Evolutionary conservation across 2,797 vertebrate species (phyloP), one percentile per base, ranked within the genome.

Genomic region (Eremophila alpestris): DNA sequence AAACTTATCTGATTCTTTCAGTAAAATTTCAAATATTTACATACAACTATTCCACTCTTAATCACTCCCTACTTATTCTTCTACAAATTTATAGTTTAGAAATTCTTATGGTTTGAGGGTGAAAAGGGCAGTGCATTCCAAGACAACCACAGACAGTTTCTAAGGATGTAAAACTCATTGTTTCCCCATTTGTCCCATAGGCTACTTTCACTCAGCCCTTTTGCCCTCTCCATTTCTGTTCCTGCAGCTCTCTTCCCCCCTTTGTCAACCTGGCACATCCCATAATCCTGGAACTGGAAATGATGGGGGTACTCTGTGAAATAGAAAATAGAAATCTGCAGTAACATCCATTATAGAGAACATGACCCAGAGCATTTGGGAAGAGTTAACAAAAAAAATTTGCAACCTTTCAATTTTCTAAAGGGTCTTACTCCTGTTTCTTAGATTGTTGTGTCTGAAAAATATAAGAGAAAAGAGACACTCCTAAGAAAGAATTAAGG

Each of bases 331-430:
- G 19, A 75, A 78, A 41, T 68, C 58, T 38, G 9, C 18, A 70
- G 17, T 30, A 46, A 74, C 12, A 52, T 8, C 12, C 13, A 4
- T 46, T 55, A 43, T 1, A 60, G 11, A 43, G 18, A 86, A 43
- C 1, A 2, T 13, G 36, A 65, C 8, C 0, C 0, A n/a, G 11
- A 29, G 19, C 4, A 32, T 12, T 17, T 34, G 52, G 34, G 15
- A 81, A 36, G 13, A 84, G 10, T 26, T 49, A 62, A 36, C n/a
- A 9, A 1, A 6, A 52, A 83, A 52, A 41, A 19, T 16, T n/a
- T 80, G 29, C 5, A 48, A 30, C 22, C 16, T 48, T 58, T 52
- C 20, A 49, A 34, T 23, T 46, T 23, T 40, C 55, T 41, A 46
- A 58, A 65, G 9, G 40, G 0, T 6, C 27, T 56, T 75, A 58